Conservation (phyloP, 1,140 invertebrate species). For the Centruroides sculpturatus region DNA sequence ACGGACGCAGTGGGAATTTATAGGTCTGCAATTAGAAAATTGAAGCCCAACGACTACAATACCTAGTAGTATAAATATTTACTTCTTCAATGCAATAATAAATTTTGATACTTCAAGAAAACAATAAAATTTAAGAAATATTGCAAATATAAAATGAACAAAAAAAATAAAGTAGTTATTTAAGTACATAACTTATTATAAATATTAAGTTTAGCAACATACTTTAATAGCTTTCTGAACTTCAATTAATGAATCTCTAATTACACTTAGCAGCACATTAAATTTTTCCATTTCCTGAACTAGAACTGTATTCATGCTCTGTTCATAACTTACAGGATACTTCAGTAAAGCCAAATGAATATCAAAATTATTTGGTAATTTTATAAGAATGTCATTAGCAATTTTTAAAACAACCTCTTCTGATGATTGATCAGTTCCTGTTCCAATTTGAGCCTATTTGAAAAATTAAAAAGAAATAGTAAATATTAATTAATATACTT, state of each 20-base stretch:
- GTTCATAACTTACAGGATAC: slow-evolving; percentile 36
- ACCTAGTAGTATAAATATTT: no score
- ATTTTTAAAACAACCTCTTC: slow-evolving; percentile 30
- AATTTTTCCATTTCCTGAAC: slow-evolving; percentile 41
- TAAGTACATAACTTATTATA: neutral
- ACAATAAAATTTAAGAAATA: no score
- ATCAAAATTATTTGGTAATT: slow-evolving; percentile 35
- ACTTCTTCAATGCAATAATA: no score
- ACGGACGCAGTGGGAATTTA: no score
- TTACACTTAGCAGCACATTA: slow-evolving; percentile 32
- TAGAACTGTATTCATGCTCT: slow-evolving; percentile 42
- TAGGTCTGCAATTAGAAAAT: no score
- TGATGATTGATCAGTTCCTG: slow-evolving; percentile 28
- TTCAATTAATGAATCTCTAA: slow-evolving; percentile 31
- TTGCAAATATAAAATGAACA: no score
- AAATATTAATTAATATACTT: neutral
- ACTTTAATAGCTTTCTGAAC: slow-evolving; percentile 33
- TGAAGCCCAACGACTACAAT: no score
- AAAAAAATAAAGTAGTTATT: no score
- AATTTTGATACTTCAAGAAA: no score
- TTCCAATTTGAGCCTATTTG: neutral
- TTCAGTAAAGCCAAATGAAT: slow-evolving; percentile 29
- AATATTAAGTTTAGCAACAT: slow-evolving; percentile 21
- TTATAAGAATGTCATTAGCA: slow-evolving; percentile 30
- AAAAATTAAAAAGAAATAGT: neutral